Evolutionary conservation across 2,113 vertebrate species (phyloP).

Genomic region (Epinephelus fuscoguttatus): DNA sequence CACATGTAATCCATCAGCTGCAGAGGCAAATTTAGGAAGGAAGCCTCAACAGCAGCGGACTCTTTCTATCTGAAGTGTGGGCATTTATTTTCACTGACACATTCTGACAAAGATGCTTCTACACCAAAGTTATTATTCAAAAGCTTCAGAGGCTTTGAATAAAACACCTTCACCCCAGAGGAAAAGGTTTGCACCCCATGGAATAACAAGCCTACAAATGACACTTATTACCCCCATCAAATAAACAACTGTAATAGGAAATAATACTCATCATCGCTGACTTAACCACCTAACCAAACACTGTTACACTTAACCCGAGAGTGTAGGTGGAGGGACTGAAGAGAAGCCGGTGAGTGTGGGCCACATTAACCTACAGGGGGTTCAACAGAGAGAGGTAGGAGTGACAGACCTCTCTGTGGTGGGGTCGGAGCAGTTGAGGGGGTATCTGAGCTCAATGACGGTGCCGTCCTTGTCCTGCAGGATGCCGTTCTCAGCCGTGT

Average conservation of each 20-base stretch:
- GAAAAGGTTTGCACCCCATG: slow-evolving; percentile 16
- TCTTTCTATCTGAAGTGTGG: slow-evolving; percentile 6
- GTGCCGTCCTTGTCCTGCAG: slow-evolving; percentile 96
- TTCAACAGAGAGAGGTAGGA: neutral
- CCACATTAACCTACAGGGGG: slow-evolving; percentile 1
- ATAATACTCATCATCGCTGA: neutral
- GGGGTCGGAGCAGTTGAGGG: slow-evolving; percentile 94
- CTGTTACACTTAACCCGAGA: neutral
- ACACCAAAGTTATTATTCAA: slow-evolving; percentile 2
- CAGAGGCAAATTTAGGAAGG: neutral
- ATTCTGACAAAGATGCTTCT: slow-evolving; percentile 2
- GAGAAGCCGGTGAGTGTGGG: neutral
- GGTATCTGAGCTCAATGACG: slow-evolving; percentile 93
- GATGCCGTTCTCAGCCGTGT: slow-evolving; percentile 91
- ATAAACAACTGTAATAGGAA: neutral
- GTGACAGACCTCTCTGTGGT: slow-evolving; percentile 91
- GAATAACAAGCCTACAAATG: slow-evolving; percentile 27
- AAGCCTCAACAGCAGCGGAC: slow-evolving; percentile 12
- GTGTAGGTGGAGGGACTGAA: neutral
- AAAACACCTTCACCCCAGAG: neutral
- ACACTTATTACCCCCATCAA: neutral
- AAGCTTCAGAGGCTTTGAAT: neutral
- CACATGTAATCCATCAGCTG: neutral
- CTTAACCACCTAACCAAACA: slow-evolving; percentile 42
- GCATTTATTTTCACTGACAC: slow-evolving; percentile 44